phyloP scores from a whole-genome alignment of 1,140 invertebrate species.

The Argopecten irradians region DNA sequence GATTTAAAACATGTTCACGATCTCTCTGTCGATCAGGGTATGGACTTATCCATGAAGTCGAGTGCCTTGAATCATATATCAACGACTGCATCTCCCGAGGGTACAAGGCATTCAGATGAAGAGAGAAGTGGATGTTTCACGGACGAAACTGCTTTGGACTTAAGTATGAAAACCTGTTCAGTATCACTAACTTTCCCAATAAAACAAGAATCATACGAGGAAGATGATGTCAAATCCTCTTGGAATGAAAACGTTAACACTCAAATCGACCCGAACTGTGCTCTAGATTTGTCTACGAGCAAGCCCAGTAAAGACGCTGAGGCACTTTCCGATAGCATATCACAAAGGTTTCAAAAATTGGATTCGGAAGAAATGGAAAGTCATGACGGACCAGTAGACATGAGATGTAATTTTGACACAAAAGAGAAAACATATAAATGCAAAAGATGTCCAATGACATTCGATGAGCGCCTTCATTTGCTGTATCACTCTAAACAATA shows the following conservation, averaged over 20 bases:
- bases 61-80: neutral
- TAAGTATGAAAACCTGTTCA: slow-evolving; percentile 6
- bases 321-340: neutral
- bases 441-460: neutral
- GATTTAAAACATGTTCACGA: neutral
- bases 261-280: neutral
- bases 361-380: neutral
- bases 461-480: neutral
- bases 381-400: neutral
- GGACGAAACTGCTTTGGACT: neutral
- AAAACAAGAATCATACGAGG: neutral
- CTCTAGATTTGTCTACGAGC: neutral
- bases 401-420: neutral
- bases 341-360: neutral
- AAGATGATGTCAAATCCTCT: neutral
- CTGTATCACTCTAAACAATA: neutral
- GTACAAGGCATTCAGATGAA: neutral
- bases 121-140: neutral
- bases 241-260: neutral
- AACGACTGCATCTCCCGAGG: neutral
- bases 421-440: neutral
- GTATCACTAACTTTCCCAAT: neutral
- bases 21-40: neutral
- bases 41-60: neutral
- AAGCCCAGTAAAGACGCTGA: neutral